These are phyloP conservation scores for Charadrius vociferus DNA, from an alignment of 2,113 vertebrate genomes.

Conservation along the genomic window DNA sequence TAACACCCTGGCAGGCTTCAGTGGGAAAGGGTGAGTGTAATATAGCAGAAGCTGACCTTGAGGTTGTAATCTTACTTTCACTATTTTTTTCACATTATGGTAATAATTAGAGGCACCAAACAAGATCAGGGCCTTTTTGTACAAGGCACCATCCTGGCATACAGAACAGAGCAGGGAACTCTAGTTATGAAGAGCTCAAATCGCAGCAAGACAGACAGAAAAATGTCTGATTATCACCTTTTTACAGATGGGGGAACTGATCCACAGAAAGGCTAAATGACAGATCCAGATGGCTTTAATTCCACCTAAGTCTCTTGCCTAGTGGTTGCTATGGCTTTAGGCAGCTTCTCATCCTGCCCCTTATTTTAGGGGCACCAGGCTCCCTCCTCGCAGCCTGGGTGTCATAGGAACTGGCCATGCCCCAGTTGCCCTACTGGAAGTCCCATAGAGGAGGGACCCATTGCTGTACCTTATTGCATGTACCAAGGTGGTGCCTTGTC, in stretches of 20 bases:
- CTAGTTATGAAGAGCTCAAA: not conserved
- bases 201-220: not conserved
- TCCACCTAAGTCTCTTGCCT: not conserved
- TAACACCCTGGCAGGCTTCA: conserved; percentile 3
- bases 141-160: not conserved
- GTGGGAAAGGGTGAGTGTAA: not conserved
- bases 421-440: not conserved
- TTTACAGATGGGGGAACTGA: not conserved
- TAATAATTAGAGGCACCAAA: not conserved
- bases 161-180: not conserved
- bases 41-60: conserved; percentile 18
- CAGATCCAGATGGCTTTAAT: conserved; percentile 18
- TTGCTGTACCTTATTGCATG: not conserved
- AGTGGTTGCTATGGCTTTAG: not conserved
- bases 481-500: not conserved
- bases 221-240: not conserved
- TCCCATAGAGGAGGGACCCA: accelerated
- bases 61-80: not conserved
- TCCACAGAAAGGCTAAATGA: not conserved
- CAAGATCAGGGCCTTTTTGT: not conserved
- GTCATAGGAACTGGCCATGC: accelerated
- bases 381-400: not conserved
- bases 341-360: not conserved
- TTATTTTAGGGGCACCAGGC: not conserved
- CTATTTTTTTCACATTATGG: not conserved